Evolutionary conservation across 2,888 invertebrate genomes (phyloP).

Genomic region (Hypomecis atomaria): DNA sequence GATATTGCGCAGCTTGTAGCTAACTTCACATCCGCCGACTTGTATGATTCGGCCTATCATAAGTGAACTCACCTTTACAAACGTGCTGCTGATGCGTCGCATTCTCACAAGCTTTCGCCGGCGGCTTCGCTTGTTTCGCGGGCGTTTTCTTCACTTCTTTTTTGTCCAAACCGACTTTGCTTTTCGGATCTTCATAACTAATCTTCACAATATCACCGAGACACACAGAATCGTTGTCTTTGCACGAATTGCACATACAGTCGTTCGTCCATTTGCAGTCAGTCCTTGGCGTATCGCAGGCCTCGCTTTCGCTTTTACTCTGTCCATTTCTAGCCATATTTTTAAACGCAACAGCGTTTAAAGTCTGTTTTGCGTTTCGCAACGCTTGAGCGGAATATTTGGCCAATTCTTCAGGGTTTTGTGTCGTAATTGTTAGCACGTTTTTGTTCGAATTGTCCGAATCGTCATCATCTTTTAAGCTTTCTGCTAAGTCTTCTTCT

Average conservation of each 20-base stretch:
- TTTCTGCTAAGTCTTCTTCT: constrained; percentile 68
- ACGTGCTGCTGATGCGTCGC: constrained; percentile 73
- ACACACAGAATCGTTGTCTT: constrained; percentile 58
- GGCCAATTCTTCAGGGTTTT: constrained; percentile 68
- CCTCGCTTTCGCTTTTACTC: constrained; percentile 70
- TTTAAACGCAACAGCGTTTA: constrained; percentile 73
- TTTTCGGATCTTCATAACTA: constrained; percentile 60
- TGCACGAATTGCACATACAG: constrained; percentile 68
- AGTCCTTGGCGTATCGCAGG: constrained; percentile 69
- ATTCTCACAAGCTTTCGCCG: constrained; percentile 71
- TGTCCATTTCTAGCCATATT: constrained; percentile 69
- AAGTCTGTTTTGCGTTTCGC: constrained; percentile 69
- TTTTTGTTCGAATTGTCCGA: constrained; percentile 38
- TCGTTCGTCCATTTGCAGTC: constrained; percentile 79
- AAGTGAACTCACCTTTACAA: constrained; percentile 66
- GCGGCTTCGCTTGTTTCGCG: constrained; percentile 57
- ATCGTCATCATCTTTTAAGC: constrained; percentile 49
- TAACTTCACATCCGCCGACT: no score
- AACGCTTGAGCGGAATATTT: constrained; percentile 76
- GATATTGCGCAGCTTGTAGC: no score
- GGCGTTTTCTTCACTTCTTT: constrained; percentile 52
- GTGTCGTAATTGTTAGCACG: constrained; percentile 48
- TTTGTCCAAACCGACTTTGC: constrained; percentile 46
- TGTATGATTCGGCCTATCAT: no score
- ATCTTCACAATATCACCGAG: constrained; percentile 65